Conservation (phyloP, 2,113 vertebrate genomes). For the Acinonyx jubatus region DNA sequence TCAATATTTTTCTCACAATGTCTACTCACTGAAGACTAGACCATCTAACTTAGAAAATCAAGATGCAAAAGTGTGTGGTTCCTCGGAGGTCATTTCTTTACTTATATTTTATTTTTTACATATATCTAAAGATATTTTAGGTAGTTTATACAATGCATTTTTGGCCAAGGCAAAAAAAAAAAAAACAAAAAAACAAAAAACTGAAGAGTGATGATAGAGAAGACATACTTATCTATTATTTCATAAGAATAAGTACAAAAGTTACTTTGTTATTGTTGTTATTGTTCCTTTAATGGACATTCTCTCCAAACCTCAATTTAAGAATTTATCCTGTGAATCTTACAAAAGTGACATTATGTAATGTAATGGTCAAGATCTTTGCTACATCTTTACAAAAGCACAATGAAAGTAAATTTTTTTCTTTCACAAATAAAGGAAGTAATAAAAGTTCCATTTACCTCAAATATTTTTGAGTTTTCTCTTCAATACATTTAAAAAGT, state of each 20-base stretch:
- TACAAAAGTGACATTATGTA: background rate
- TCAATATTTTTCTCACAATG: background rate
- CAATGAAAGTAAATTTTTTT: background rate
- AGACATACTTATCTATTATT: background rate
- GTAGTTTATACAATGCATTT: background rate
- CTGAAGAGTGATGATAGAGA: background rate
- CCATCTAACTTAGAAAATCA: background rate
- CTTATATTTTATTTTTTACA: background rate
- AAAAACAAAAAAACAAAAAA: background rate
- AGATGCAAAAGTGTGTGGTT: background rate
- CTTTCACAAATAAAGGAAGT: constrained; percentile 17
- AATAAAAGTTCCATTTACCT: background rate
- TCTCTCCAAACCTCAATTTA: background rate
- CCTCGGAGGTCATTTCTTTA: background rate
- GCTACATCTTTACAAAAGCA: background rate
- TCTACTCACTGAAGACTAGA: background rate
- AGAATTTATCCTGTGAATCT: background rate
- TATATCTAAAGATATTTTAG: background rate
- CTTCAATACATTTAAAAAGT: constrained; percentile 6
- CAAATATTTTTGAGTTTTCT: constrained; percentile 1
- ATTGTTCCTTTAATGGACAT: background rate
- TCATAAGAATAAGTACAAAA: background rate
- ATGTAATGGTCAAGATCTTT: background rate
- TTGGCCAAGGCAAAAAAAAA: background rate
- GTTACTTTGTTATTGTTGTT: background rate